Evolutionary conservation across 2,113 vertebrate genomes (phyloP), one percentile per base, ranked within the genome.

Genomic region (Delphinapterus leucas): DNA sequence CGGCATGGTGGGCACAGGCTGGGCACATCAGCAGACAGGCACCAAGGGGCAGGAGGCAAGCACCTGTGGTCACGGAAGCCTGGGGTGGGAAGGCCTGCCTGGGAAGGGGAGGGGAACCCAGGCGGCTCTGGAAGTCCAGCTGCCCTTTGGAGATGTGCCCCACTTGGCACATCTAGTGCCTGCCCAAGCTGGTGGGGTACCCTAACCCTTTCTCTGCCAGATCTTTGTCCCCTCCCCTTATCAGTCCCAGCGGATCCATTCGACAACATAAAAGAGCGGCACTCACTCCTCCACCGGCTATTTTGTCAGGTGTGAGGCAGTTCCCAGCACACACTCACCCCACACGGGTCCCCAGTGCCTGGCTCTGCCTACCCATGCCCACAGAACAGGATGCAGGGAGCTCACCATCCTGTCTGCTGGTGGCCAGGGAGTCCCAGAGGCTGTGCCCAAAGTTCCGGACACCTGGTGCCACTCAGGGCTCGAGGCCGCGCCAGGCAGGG

Each of bases 1-100:
- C 33, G 99, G 94, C 99, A 99, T 99, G 98, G 44, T 74, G 94
- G 93, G 76, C 83, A 77, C 87, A 20, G 92, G 85, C 88, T 77
- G 90, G 96, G 95, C 95, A 92, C 97, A 97, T 98, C 97, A 95
- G 97, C 94, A 77, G 93, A 25, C 63, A 18, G 94, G 95, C 53
- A 65, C 93, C 76, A 10, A 28, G 49, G 74, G 95, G 87, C 92
- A 44, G 73, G 44, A 60, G 92, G 86, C 87, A 49, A 91, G 95
- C 81, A 97, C 97, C 97, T 98, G 97, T 73, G 58, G 90, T 83
- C 87, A 90, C 9, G 90, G 92, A 97, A 76, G 96, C 85, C 68
- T 41, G 38, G 55, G 93, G 81, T 97, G 68, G 97, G 92, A 88
- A 88, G 73, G 93, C 74, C 90, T 14, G 98, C 80, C 87, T 53